Conservation (phyloP, 2,113 vertebrate genomes). For the Oryzias curvinotus region DNA sequence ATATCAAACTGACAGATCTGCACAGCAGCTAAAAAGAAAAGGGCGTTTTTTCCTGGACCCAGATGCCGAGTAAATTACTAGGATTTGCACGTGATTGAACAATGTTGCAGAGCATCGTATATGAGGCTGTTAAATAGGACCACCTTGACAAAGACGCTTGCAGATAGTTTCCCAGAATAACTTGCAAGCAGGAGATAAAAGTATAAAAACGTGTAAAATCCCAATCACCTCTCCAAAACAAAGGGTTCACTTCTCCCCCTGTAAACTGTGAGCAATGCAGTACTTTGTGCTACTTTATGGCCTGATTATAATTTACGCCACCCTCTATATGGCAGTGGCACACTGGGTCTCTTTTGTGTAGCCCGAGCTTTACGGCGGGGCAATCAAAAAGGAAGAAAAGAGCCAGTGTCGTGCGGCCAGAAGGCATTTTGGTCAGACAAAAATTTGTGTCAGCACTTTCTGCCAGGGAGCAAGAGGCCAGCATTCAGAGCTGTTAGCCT, state of each 20-base stretch:
- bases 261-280: conserved; percentile 47
- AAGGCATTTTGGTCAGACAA: conserved; percentile 62
- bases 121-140: background rate
- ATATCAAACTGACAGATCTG: conserved; percentile 39
- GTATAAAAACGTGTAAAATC: conserved; percentile 2
- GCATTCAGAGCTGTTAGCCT: conserved; percentile 57
- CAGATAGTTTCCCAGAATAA: conserved; percentile 1
- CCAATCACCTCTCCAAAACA: conserved; percentile 50
- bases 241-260: conserved; percentile 25
- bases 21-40: conserved; percentile 21
- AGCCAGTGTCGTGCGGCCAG: conserved; percentile 69
- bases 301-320: conserved; percentile 54
- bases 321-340: conserved; percentile 38
- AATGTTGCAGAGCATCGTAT: background rate
- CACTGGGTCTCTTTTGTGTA: conserved; percentile 62
- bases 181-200: background rate
- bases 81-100: conserved; percentile 9
- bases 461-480: conserved; percentile 46
- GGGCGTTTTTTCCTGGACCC: conserved; percentile 8
- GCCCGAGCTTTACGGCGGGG: conserved; percentile 23
- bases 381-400: conserved; percentile 64
- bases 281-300: conserved; percentile 50
- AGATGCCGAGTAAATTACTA: conserved; percentile 7
- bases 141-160: too few relatives aligned
- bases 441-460: conserved; percentile 64